A percentile compares a stretch with the other conserved stretches of the same genome.
Conservation (phyloP, 1,140 invertebrate genomes). For the Trichogramma pretiosum region DNA sequence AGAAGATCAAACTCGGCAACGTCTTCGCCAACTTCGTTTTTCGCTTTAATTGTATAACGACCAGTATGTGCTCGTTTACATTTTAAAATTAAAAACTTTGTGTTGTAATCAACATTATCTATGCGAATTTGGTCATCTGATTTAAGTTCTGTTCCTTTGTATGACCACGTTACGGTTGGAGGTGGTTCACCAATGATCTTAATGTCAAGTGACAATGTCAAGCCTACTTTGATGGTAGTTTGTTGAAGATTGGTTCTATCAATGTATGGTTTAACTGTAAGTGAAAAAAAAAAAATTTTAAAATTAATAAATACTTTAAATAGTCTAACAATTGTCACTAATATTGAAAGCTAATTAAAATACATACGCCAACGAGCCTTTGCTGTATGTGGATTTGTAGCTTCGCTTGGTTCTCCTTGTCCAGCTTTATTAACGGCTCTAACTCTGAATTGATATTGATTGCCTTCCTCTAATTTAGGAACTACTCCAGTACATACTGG, state of each 20-base stretch:
- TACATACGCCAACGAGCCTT: slow-evolving; percentile 83
- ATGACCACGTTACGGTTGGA: slow-evolving; percentile 83
- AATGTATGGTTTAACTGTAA: slow-evolving; percentile 81
- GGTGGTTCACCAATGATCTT: slow-evolving; percentile 91
- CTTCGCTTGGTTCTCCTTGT: slow-evolving; percentile 86
- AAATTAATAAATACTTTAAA: slow-evolving; percentile 7
- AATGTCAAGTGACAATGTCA: slow-evolving; percentile 82
- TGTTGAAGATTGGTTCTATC: slow-evolving; percentile 83
- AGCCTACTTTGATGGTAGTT: slow-evolving; percentile 79
- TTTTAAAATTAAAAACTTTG: slow-evolving; percentile 78
- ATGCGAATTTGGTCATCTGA: slow-evolving; percentile 63
- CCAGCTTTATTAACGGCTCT: slow-evolving; percentile 94
- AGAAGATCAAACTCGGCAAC: slow-evolving; percentile 82
- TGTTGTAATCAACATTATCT: slow-evolving; percentile 82
- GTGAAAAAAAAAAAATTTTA: slow-evolving; percentile 1
- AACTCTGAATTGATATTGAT: slow-evolving; percentile 92
- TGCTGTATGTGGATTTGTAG: slow-evolving; percentile 89
- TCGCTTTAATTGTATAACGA: slow-evolving; percentile 84
- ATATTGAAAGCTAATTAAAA: slow-evolving; percentile 7
- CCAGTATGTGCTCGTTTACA: slow-evolving; percentile 77
- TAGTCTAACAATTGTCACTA: not conserved
- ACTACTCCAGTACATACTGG: slow-evolving; percentile 75
- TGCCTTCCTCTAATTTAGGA: slow-evolving; percentile 82
- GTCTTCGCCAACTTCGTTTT: slow-evolving; percentile 91
- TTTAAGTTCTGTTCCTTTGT: slow-evolving; percentile 66